A percentile compares a stretch with the other conserved stretches of the same genome.
Conservation (phyloP, 2,113 vertebrate species). For the Myrmecophaga tridactyla region DNA sequence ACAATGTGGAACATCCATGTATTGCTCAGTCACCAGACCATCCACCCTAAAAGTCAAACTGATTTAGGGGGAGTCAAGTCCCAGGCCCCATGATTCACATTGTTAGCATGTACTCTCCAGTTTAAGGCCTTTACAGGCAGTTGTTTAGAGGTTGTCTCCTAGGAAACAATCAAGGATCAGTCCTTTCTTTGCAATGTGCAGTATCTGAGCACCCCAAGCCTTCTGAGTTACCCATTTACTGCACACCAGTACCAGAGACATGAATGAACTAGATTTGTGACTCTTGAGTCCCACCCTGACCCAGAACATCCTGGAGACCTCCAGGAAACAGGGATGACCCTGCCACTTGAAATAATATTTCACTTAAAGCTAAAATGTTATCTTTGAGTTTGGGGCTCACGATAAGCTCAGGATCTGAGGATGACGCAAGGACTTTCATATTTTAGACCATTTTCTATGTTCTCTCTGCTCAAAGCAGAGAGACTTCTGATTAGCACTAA, state of each 20-base stretch:
- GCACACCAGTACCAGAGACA: not conserved
- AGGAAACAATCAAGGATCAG: not conserved
- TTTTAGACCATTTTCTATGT: not conserved
- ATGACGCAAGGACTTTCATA: not conserved
- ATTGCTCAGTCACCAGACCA: not conserved
- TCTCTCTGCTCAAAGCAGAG: not conserved
- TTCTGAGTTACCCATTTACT: not conserved
- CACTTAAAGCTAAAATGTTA: not conserved
- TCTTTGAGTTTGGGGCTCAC: not conserved
- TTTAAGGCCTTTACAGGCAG: not conserved
- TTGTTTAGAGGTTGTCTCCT: not conserved
- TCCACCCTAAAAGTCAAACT: not conserved
- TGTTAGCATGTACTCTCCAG: not conserved
- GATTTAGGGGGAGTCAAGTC: not conserved
- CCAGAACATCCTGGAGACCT: not conserved
- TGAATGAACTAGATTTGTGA: not conserved
- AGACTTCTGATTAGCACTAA: not conserved
- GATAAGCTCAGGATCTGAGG: not conserved
- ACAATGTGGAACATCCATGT: too few species aligned
- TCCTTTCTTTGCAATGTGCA: not conserved
- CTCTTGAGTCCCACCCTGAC: not conserved
- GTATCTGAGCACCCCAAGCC: not conserved
- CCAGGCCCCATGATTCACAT: not conserved
- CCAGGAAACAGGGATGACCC: not conserved
- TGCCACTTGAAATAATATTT: not conserved